A percentile compares a stretch with the other conserved stretches of the same genome.
Evolutionary conservation across 2,797 vertebrate species (phyloP).

Genomic region (Helostoma temminkii): DNA sequence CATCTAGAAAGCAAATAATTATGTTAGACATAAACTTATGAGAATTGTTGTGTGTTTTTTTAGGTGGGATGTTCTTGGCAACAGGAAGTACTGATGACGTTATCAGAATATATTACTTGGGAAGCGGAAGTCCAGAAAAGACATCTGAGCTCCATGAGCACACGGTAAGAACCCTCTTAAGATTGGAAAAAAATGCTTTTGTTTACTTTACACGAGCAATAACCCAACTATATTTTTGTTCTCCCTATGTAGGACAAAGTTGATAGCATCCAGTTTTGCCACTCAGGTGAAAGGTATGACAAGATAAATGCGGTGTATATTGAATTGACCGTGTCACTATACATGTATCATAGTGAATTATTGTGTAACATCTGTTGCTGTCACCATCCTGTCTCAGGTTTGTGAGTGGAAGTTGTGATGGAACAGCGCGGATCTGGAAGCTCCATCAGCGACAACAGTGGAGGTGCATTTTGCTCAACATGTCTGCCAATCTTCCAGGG

Average conservation of each 20-base stretch:
- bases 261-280: slow-evolving; percentile 98
- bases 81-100: slow-evolving; percentile 98
- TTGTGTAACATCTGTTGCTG: neutral
- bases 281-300: slow-evolving; percentile 92
- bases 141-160: slow-evolving; percentile 95
- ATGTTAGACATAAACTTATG: neutral
- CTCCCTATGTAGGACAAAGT: slow-evolving; percentile 91
- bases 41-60: slow-evolving; percentile 1
- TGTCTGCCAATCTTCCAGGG: slow-evolving; percentile 92
- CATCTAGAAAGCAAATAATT: neutral
- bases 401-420: slow-evolving; percentile 97
- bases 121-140: slow-evolving; percentile 93
- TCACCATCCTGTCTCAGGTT: slow-evolving; percentile 88
- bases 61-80: slow-evolving; percentile 97
- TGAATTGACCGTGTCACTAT: neutral
- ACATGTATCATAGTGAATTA: neutral
- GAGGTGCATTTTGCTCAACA: slow-evolving; percentile 93
- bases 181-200: neutral
- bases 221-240: neutral
- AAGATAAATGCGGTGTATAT: neutral
- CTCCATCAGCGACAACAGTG: slow-evolving; percentile 92
- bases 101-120: slow-evolving; percentile 98
- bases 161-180: slow-evolving; percentile 84
- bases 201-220: neutral
- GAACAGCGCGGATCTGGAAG: slow-evolving; percentile 94